Evolutionary conservation across 2,113 vertebrate species (phyloP), one percentile per base, ranked within the genome.

Genomic region (Cyanocitta stelleri): DNA sequence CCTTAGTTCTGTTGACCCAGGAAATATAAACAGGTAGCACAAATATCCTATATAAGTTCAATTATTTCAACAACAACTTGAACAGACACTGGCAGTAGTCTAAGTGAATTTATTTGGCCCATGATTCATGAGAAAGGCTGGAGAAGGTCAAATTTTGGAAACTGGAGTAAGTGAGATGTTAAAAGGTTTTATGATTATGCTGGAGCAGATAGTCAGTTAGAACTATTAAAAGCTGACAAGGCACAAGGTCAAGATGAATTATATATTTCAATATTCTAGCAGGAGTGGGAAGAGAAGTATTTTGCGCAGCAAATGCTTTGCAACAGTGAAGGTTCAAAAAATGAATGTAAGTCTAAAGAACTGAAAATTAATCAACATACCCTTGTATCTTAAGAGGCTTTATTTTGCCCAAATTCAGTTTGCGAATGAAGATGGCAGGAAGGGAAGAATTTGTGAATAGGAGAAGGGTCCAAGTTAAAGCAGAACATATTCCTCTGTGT

Each of bases 141-240:
- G 73, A 90, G 75, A 83, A 90, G 84, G 88, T 93, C 35, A 92
- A 56, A 96, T 83, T 85, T 76, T 92, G 69, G 64, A 90, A 94
- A 87, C n/a, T 32, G 39, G 43, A 67, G 24, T 68, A 68, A 94
- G 59, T 85, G 73, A 95, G 69, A 95, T 94, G 54, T 90, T 95
- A 87, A 87, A 93, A 92, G 83, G 44, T 85, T 95, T 92, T 79
- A 90, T 52, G 74, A 43, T 92, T 86, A 89, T 90, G 63, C 83
- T 77, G 43, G 44, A 92, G 41, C 41, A 85, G 89, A 87, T 4
- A 10, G 73, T 64, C 66, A 85, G 79, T 91, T 93, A 59, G 32
- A 89, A 87, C 61, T 86, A 87, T 90, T 97, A 90, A 92, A 95
- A 94, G 23, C 58, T 92, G 85, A 66, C 77, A 80, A 90, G 44